These are phyloP conservation scores for Chaenodraco wilsoni DNA, from an alignment of 2,797 vertebrate species.

Conservation along the genomic window DNA sequence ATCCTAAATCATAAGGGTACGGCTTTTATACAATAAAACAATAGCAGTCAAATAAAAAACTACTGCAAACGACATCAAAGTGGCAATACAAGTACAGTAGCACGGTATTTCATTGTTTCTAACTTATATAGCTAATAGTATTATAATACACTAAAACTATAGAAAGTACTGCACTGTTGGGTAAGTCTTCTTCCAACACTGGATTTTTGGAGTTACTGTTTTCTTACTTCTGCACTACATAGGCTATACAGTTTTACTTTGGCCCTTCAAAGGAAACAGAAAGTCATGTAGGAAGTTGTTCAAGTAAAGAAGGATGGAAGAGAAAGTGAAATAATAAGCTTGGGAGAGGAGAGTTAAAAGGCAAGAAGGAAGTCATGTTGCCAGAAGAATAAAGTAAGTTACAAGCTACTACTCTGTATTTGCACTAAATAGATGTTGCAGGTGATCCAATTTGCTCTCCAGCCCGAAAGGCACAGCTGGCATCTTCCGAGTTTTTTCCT, in stretches of 20 bases:
- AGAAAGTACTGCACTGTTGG: too few species aligned
- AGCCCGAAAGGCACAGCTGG: constrained; percentile 59
- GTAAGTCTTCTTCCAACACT: neutral
- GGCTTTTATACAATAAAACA: neutral
- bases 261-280: too few species aligned
- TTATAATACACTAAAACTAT: neutral
- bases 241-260: too few species aligned
- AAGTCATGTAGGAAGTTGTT: neutral
- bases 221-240: neutral
- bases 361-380: neutral
- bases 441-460: constrained; percentile 51
- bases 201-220: neutral
- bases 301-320: neutral
- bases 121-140: neutral
- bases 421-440: constrained; percentile 35
- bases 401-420: neutral
- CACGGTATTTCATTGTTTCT: neutral
- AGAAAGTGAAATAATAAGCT: neutral
- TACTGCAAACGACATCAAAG: neutral
- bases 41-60: neutral
- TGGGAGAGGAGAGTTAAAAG: neutral
- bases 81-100: neutral
- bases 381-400: neutral
- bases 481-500: constrained; percentile 36
- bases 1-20: neutral